A percentile compares a stretch with the other conserved stretches of the same genome.
Evolutionary conservation across 2,888 invertebrate species (phyloP).

Genomic region (Osmoderma eremita): DNA sequence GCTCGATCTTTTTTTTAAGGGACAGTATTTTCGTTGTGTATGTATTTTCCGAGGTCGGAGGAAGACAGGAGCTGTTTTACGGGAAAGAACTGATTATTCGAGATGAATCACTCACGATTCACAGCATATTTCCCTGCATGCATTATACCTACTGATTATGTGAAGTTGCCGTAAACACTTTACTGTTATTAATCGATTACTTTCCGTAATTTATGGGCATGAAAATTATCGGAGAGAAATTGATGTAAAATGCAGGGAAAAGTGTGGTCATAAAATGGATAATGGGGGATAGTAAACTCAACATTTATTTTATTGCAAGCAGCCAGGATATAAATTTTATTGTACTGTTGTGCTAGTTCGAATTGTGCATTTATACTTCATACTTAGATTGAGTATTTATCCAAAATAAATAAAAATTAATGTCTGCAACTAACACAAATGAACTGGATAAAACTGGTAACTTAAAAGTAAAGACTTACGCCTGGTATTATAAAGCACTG

Average conservation of each 20-base stretch:
- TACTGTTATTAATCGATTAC: slow-evolving; percentile 25
- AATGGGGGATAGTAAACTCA: slow-evolving; percentile 12
- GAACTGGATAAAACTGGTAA: too few relatives aligned
- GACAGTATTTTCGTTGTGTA: slow-evolving; percentile 9
- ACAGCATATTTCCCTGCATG: background rate
- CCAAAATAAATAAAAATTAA: too few relatives aligned
- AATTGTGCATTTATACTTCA: too few relatives aligned
- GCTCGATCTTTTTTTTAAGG: slow-evolving; percentile 46
- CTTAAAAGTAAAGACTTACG: too few relatives aligned
- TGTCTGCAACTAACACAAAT: too few relatives aligned
- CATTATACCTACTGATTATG: background rate
- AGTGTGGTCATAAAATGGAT: slow-evolving; percentile 21
- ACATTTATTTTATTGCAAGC: slow-evolving; percentile 14
- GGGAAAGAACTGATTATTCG: slow-evolving; percentile 43
- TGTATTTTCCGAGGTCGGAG: slow-evolving; percentile 20
- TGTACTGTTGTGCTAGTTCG: too few relatives aligned
- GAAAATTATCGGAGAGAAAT: slow-evolving; percentile 23
- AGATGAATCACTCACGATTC: slow-evolving; percentile 47
- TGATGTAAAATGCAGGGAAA: slow-evolving; percentile 15
- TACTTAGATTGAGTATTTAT: too few relatives aligned
- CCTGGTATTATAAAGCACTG: too few relatives aligned
- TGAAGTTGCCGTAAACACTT: slow-evolving; percentile 20
- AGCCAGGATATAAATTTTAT: background rate
- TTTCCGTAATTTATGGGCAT: slow-evolving; percentile 12
- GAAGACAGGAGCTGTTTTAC: slow-evolving; percentile 44